A percentile compares a stretch with the other conserved stretches of the same genome.
Evolutionary conservation across 30 jellyfish, hydroid and myxozoan species (phyloP).

Genomic region (Catostylus mosaicus): DNA sequence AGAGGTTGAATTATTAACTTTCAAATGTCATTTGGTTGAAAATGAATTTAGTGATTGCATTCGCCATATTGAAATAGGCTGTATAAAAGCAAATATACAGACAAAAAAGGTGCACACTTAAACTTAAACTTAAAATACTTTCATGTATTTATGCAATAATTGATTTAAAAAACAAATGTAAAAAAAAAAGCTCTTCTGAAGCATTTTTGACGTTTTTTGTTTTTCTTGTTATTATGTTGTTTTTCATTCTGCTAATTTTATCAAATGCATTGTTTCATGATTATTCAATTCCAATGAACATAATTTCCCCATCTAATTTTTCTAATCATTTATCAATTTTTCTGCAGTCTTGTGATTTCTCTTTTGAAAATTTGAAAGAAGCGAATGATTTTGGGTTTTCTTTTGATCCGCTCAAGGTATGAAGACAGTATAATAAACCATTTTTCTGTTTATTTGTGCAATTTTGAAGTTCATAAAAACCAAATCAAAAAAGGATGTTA

Average conservation of each 20-base stretch:
- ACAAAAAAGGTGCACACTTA: conserved; percentile 80
- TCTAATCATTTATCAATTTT: neutral
- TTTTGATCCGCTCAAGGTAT: conserved; percentile 84
- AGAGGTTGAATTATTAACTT: conserved; percentile 59
- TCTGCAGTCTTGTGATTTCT: conserved; percentile 81
- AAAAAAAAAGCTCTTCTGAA: no score
- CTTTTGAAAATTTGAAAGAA: conserved; percentile 80
- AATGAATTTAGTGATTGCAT: conserved; percentile 37
- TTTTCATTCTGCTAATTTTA: no score
- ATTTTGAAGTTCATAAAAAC: neutral
- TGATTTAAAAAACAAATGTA: no score
- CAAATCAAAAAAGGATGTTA: no score
- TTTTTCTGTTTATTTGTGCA: neutral
- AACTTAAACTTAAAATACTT: no score
- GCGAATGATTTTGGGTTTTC: conserved; percentile 84
- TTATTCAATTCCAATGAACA: no score
- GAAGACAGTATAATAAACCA: no score
- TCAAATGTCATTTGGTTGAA: conserved; percentile 53
- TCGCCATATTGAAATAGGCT: conserved; percentile 67
- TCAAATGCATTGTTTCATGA: no score
- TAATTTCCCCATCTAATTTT: neutral
- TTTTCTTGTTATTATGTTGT: no score
- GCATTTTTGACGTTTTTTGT: no score
- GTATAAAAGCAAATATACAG: conserved; percentile 74
- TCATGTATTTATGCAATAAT: no score